Conservation (phyloP, 2,113 vertebrate species). For the Aplodontia rufa region DNA sequence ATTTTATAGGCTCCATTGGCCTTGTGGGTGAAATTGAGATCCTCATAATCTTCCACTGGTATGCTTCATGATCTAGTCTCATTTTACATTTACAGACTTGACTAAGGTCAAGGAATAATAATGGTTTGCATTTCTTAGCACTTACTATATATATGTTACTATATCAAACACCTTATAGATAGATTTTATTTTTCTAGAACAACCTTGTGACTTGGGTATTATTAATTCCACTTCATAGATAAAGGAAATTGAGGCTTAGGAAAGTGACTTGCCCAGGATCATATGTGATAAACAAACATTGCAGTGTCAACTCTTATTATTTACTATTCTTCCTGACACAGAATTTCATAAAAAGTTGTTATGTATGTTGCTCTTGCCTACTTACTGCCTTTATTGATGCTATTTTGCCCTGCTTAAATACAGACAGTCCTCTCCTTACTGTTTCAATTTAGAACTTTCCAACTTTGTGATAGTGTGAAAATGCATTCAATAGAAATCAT, state of each 20-base stretch:
- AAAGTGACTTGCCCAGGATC: neutral
- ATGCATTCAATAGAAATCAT: neutral
- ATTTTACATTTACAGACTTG: conserved; percentile 36
- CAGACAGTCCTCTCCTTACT: neutral
- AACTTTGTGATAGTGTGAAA: neutral
- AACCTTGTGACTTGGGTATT: neutral
- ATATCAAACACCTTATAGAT: neutral
- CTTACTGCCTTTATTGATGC: neutral
- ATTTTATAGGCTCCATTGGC: neutral
- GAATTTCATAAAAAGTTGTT: neutral
- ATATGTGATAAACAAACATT: neutral
- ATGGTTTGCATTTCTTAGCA: conserved; percentile 25
- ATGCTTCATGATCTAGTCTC: neutral
- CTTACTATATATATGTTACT: neutral
- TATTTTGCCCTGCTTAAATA: neutral
- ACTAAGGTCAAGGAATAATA: neutral
- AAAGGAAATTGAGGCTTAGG: conserved; percentile 18
- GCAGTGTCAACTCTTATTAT: neutral
- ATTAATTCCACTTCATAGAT: conserved; percentile 7
- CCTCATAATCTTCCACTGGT: neutral
- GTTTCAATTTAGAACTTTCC: neutral
- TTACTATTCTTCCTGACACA: neutral
- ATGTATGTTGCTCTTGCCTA: neutral
- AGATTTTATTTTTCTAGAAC: neutral
- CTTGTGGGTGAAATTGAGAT: conserved; percentile 26